Conservation (phyloP, 2,888 invertebrate species). For the Lapara coniferarum region DNA sequence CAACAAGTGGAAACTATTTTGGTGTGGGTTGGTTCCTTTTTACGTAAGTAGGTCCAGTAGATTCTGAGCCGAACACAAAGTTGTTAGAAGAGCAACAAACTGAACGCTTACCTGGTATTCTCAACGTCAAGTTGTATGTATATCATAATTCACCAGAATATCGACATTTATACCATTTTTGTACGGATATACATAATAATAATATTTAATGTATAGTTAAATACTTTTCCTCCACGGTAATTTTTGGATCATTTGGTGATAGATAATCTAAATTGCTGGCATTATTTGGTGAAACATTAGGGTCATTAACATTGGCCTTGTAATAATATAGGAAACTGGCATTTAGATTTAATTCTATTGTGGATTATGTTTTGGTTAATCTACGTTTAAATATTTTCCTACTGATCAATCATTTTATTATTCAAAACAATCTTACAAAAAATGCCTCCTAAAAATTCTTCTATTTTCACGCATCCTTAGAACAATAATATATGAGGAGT, state of each 20-base stretch:
- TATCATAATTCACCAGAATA: background rate
- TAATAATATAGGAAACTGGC: background rate
- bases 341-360: background rate
- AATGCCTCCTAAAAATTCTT: too few species aligned
- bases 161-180: constrained; percentile 6
- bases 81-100: too few species aligned
- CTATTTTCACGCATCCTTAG: too few species aligned
- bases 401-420: too few species aligned
- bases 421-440: too few species aligned
- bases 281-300: background rate
- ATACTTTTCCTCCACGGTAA: background rate
- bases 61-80: too few species aligned
- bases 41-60: too few species aligned
- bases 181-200: background rate
- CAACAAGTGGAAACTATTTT: too few species aligned
- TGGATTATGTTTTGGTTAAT: background rate
- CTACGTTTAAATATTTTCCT: background rate
- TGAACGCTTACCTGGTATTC: background rate
- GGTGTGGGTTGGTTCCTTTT: too few species aligned
- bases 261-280: constrained; percentile 11
- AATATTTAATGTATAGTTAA: background rate
- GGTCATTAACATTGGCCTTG: constrained; percentile 10
- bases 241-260: constrained; percentile 3
- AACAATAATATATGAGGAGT: too few species aligned
- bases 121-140: background rate